Evolutionary conservation across 2,888 invertebrate species (phyloP), one percentile per base, ranked within the genome.

Genomic region (Dromius quadrimaculatus): DNA sequence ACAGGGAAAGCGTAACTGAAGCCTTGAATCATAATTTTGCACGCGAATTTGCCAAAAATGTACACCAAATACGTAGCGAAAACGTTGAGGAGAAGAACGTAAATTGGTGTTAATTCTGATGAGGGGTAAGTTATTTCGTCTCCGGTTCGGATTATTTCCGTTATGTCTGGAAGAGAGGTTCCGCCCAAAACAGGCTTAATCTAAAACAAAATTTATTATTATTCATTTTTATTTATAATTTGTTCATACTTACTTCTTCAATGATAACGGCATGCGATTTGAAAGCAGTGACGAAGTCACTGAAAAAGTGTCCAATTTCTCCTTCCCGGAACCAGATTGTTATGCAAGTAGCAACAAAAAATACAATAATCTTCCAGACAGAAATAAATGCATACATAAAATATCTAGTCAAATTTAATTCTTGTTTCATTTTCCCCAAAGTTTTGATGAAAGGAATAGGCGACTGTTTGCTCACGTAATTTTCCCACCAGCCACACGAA

Each of bases 401-500:
- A 78, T 97, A 96, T 59, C 97, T 88, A 0, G 93, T 92, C 65
- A 88, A 84, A 72, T 88, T 89, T 73, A 97, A 84, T 64, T 93
- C 90, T 63, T 92, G 92, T 79, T 94, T 94, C 54, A 94, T 86
- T 79, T 90, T 87, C 6, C 91, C 93, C 76, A 94, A 84, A 43
- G 87, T 87, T 79, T 91, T 90, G 54, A 95, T 88, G 72, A 92
- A 83, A 50, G 89, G 91, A 73, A 96, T 87, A 0, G 94, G 91
- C 69, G 97, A 95, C 76, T 93, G 89, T 71, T 89, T 87, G 71
- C 94, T 92, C 0, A 97, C 94, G 80, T 94, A 98, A 83, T 98
- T 98, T 83, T 98, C 98, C 98, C 98, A 98, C 96, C 97, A 98
- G 19, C 95, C 94, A 36, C 94, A 87, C 0, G 98, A 98, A 73